Evolutionary conservation across 1,140 invertebrate species (phyloP), one percentile per base, ranked within the genome.

Genomic region (Zaprionus taronus): DNA sequence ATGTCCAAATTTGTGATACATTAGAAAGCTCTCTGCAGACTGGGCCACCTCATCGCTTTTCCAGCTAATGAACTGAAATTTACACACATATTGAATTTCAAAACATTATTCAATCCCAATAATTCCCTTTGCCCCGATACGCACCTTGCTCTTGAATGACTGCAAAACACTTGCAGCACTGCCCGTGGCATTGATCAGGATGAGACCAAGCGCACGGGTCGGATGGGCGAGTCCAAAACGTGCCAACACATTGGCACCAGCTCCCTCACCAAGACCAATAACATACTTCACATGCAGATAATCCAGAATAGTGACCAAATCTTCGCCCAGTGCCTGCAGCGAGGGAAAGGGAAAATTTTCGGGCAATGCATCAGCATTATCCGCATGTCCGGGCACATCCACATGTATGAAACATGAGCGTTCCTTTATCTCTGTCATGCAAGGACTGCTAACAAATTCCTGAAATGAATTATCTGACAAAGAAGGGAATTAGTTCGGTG

Each of bases 1-100:
- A 93, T 96, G 95, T 92, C 97, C 97, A 93, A 98, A 98, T 94
- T 98, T 97, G 93, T 98, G 97, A 92, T 97, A 96, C 72, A 97
- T 95, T 67, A 98, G 94, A 93, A 97, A 97, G 81, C 97, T 96
- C 93, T 97, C 96, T 56, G 97, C 96, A 2, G 96, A 96, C 79
- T 96, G 95, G 24, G 96, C 96, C 89, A 97, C 95, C 77, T 95
- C 94, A 20, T 95, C 93, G 38, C 95, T 95, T 74, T 95, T 95
- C 96, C 97, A 96, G 80, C 95, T 95, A 57, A 96, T 96, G 90
- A 97, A 95, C 94, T 96, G 31, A 0, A 11, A 34, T 34, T 31
- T 31, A 0, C 6, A 7, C 6, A 11, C 7, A 34, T 34, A 11
- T 3, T 28, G 6, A 34, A 34, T 34, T 34, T 3, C 7, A 11